A percentile compares a stretch with the other conserved stretches of the same genome.
Conservation (phyloP, 2,797 vertebrate genomes). For the Psittacula echo region DNA sequence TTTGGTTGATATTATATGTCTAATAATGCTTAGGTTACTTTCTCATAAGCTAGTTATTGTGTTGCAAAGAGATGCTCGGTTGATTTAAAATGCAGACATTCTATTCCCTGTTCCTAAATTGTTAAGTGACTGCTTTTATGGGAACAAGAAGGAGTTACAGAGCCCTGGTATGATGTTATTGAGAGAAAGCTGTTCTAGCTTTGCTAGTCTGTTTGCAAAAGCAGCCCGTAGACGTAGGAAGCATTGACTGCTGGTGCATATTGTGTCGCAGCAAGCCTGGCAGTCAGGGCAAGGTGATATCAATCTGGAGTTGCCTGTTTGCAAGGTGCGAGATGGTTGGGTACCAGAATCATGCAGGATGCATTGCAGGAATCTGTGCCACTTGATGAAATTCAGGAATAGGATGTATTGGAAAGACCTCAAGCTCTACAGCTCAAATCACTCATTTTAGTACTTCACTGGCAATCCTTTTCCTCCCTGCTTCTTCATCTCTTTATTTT, state of each 20-base stretch:
- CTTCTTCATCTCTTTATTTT: neutral
- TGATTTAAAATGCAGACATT: neutral
- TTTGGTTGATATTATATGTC: neutral
- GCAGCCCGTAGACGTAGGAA: accelerated
- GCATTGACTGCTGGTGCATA: neutral
- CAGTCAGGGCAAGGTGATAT: accelerated
- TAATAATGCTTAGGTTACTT: neutral
- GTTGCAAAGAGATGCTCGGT: neutral
- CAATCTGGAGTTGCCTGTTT: accelerated
- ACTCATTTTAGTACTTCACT: neutral
- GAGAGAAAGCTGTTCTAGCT: neutral
- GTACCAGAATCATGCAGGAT: accelerated
- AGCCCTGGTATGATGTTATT: neutral
- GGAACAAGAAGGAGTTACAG: neutral
- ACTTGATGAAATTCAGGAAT: neutral
- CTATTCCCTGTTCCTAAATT: neutral
- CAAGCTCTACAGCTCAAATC: neutral
- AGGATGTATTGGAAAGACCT: neutral
- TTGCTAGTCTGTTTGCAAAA: neutral
- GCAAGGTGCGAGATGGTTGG: neutral
- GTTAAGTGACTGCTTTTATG: neutral
- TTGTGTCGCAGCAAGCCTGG: neutral
- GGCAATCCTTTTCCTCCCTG: neutral
- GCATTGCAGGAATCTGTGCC: neutral
- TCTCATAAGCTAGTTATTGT: constrained; percentile 36